Base-by-base conservation (phyloP, 2,797 vertebrate species). In the Trachops cirrhosus region DNA sequence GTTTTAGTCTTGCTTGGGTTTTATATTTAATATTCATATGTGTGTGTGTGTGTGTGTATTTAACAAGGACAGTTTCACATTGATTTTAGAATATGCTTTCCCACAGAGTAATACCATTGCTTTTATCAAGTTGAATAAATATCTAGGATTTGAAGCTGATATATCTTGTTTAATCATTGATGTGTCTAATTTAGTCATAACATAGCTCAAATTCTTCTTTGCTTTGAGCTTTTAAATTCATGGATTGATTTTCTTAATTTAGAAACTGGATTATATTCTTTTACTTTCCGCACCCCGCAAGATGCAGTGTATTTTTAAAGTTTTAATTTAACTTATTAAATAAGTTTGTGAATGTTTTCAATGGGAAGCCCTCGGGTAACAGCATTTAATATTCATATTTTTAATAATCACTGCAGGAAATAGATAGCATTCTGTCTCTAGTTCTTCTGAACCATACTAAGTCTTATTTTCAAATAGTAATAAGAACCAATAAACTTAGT, bases 381-480 rank as follows among this genome's bases (percentile, higher is more conserved):
- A 86, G 22, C 32, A 77, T 83, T 79, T 62, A 71, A 64, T 77
- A 79, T 78, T 95, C 9, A 79, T 26, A 21, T 24, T 92, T 90
- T 94, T 89, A 78, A 26, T 92, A 78, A 82, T 82, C 54, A 54
- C 16, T 91, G 1, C 5, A 91, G 67, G 39, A 48, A 37, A 73
- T 74, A 34, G 26, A 12, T 83, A 73, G 26, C 59, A 37, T 90
- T 95, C 54, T 95, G 15, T 91, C 14, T 78, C 15, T 71, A 44
- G 8, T 93, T 91, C 26, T 77, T 92, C 29, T 82, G 18, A 71
- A 50, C 0, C 82, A 29, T 88, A 32, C 26, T 48, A 71, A 82
- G 68, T 93, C 2, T 75, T 87, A 46, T 83, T 89, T 97, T 96
- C 48, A 84, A 83, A 41, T 94, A 89, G 75, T 62, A 84, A 78